Evolutionary conservation across 2,888 invertebrate species (phyloP).

Genomic region (Ellobium chinense): DNA sequence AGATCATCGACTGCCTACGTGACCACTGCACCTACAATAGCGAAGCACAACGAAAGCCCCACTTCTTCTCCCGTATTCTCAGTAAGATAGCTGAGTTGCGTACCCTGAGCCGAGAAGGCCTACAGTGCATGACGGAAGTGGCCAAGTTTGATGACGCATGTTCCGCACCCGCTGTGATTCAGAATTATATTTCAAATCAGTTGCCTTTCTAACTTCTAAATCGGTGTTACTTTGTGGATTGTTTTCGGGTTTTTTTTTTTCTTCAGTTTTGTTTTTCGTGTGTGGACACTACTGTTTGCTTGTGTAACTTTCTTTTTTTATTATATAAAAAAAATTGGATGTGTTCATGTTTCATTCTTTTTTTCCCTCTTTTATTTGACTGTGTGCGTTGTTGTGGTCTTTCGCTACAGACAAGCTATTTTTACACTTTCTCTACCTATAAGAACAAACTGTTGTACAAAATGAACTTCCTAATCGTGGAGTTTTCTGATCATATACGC

Average conservation of each 20-base stretch:
- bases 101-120: constrained; percentile 94
- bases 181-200: constrained; percentile 93
- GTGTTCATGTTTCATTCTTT: too few relatives aligned
- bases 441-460: too few relatives aligned
- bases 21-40: constrained; percentile 97
- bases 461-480: too few relatives aligned
- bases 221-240: neutral
- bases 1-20: constrained; percentile 95
- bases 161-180: constrained; percentile 94
- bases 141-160: constrained; percentile 94
- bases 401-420: too few relatives aligned
- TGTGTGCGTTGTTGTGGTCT: too few relatives aligned
- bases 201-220: constrained; percentile 88
- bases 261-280: neutral
- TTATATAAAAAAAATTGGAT: too few relatives aligned
- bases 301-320: too few relatives aligned
- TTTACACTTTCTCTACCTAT: too few relatives aligned
- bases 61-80: constrained; percentile 95
- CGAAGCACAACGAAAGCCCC: constrained; percentile 92
- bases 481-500: too few relatives aligned
- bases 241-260: neutral
- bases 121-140: constrained; percentile 93
- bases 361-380: too few relatives aligned
- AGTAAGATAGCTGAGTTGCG: constrained; percentile 95
- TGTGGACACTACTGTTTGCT: too few relatives aligned